Base-by-base conservation (phyloP, 2,797 vertebrate genomes). In the Cryptoprocta ferox region DNA sequence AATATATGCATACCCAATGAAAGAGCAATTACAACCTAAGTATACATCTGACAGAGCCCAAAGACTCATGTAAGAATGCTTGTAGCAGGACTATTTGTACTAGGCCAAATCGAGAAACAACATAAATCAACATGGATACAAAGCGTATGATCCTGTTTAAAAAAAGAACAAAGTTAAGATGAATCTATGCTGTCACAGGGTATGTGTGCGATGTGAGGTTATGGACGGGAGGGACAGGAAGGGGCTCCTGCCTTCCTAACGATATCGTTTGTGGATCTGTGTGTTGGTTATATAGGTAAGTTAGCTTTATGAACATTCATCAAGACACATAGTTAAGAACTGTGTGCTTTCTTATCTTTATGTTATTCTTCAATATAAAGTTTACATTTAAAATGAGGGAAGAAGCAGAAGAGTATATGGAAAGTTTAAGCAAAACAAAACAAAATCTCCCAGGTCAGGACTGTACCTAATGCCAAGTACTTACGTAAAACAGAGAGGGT, bases 361-460 rank as follows among this genome's bases (percentile, higher is more conserved):
- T 16, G 48, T n/a, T 78, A 83, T 50, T 89, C 35, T 59, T 70
- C 9, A 71, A 76, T 42, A 71, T 63, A 68, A 56, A 91, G 87
- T 82, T 71, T 86, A 75, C 30, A 71, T 82, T 78, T 73, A 90
- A 79, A 86, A 81, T 85, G 65, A 85, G 11, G 35, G 37, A 71
- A 65, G 28, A 50, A 86, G 6, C 21, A 21, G 45, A 84, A 87
- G 10, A 83, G 2, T 79, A 42, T 50, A 79, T 68, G 30, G 13
- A 70, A 95, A 61, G 50, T 82, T 85, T 75, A 95, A 96, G 84
- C 28, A 87, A 93, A 96, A 91, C 32, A 87, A 78, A 70, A 75
- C 16, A 53, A 89, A 78, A 71, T 26, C 21, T 73, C 39, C 19
- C 50, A 37, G 59, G 66, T 24, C 24, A 66, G 50, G 81, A 16